Base-by-base conservation (phyloP, 2,797 vertebrate genomes). In the Balearica regulorum region DNA sequence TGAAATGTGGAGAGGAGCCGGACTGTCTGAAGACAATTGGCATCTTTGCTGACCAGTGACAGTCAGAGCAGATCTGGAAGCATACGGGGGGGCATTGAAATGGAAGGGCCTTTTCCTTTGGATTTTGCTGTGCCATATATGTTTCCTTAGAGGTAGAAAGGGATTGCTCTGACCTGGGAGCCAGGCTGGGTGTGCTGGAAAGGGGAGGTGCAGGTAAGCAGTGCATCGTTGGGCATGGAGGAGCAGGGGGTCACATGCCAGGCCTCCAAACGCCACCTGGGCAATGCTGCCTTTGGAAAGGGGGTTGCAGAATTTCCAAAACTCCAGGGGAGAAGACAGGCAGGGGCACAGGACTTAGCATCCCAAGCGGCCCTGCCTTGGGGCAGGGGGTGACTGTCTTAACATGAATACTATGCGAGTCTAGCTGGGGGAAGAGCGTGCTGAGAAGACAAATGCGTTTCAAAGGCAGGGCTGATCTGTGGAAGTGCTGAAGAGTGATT, bases 211-310 rank as follows among this genome's bases (percentile, higher is more conserved):
- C 21, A 46, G 68, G 35, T 80, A 65, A 65, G 51, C 60, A 55
- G 21, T 17, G 19, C 44, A 16, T 53, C 2, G 0, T 14, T 54
- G 17, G 43, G 46, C 72, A 12, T 5, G 29, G 28, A 66, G 29
- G 19, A 68, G 26, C 10, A 14, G 55, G 9, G 49, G 55, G 12
- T 82, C 3, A 1, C 4, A 3, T 62, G 14, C 64, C n/a, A 65
- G n/a, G 18, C 37, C 43, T 80, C 64, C 0, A 0, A 58, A 58
- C 1, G 3, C 25, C 29, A 22, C 37, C 55, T 66, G 68, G 11
- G 10, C 73, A 48, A 65, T 85, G 43, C 68, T 88, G 48, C 57
- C 25, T 37, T 1, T 66, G 46, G 54, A 62, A 83, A 76, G 25
- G 31, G 31, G 3, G 3, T 41, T 91, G 49, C 46, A 72, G 31